These are phyloP conservation scores for Haemorhous mexicanus DNA, from an alignment of 2,113 vertebrate species.

Conservation along the genomic window DNA sequence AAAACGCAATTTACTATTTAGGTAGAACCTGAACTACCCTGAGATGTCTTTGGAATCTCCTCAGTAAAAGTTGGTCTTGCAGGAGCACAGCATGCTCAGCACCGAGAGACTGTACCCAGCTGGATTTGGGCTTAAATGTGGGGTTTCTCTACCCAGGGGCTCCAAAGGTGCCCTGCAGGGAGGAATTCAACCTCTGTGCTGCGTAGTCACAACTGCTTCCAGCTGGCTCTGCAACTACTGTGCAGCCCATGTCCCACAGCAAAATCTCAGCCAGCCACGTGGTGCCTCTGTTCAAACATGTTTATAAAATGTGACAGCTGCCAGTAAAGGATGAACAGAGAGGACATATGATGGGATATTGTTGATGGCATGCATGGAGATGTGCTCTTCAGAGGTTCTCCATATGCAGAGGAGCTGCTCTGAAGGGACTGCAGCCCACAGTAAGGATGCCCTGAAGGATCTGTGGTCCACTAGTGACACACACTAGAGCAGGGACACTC, in stretches of 20 bases:
- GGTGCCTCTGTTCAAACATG: background rate
- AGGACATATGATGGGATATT: fast-evolving
- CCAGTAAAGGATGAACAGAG: background rate
- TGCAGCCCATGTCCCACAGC: too few relatives aligned
- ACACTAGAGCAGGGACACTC: background rate
- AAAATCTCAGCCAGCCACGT: background rate
- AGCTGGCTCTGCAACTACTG: background rate
- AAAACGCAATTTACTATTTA: background rate
- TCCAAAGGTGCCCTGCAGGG: background rate
- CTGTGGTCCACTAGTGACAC: background rate
- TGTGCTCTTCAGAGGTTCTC: background rate
- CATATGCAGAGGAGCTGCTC: background rate
- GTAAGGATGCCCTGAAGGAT: background rate
- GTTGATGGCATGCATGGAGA: background rate
- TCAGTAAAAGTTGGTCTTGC: background rate
- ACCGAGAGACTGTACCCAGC: fast-evolving
- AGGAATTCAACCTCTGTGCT: background rate
- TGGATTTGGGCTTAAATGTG: background rate
- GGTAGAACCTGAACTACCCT: background rate
- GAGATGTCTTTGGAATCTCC: background rate
- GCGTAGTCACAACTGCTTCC: background rate
- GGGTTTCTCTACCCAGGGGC: background rate
- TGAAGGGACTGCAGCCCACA: background rate
- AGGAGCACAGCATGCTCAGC: background rate
- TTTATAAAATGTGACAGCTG: background rate